These are phyloP conservation scores for Eristalis tenax DNA, from an alignment of 2,888 invertebrate species.

Conservation along the genomic window DNA sequence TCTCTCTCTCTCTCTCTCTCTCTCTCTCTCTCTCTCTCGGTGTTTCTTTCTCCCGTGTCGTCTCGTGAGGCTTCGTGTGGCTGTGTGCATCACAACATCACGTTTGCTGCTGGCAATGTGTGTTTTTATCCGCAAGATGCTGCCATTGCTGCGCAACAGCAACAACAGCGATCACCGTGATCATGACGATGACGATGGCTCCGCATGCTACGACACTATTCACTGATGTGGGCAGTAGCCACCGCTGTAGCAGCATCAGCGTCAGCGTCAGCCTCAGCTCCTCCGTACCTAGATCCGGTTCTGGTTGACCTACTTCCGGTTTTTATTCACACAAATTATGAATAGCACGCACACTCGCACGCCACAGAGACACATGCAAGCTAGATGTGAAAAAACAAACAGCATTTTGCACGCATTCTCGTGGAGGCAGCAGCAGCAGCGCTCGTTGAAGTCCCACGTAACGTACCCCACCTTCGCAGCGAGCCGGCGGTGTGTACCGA, in stretches of 20 bases:
- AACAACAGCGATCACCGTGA: background rate
- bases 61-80: slow-evolving; percentile 20
- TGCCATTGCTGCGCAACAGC: slow-evolving; percentile 17
- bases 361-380: background rate
- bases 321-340: slow-evolving; percentile 68
- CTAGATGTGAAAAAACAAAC: slow-evolving; percentile 15
- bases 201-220: slow-evolving; percentile 54
- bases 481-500: slow-evolving; percentile 7
- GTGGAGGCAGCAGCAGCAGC: background rate
- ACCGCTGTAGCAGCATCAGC: no score
- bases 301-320: slow-evolving; percentile 74
- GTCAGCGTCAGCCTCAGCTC: slow-evolving; percentile 30
- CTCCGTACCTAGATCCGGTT: slow-evolving; percentile 73
- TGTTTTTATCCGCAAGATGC: slow-evolving; percentile 42
- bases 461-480: slow-evolving; percentile 12
- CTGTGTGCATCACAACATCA: slow-evolving; percentile 30
- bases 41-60: background rate
- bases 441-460: background rate
- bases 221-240: slow-evolving; percentile 51
- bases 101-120: slow-evolving; percentile 40
- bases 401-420: slow-evolving; percentile 38
- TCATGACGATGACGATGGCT: slow-evolving; percentile 48
- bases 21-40: background rate
- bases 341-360: slow-evolving; percentile 39
- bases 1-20: background rate